These are phyloP conservation scores for Liopterus haemorrhoidalis DNA, from an alignment of 2,888 invertebrate species.

Conservation along the genomic window DNA sequence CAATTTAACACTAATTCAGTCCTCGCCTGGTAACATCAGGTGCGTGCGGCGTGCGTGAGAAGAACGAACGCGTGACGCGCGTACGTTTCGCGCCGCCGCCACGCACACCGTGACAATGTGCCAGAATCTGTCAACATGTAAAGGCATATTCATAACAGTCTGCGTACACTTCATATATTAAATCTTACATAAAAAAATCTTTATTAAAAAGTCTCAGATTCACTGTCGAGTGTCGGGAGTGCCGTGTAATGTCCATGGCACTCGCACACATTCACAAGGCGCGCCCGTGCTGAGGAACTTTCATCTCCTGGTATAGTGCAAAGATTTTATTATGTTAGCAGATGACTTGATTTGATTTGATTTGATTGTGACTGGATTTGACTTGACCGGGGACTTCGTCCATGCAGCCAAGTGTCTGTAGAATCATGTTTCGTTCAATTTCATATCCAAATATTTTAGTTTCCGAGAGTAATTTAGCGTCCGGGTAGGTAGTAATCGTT, in stretches of 20 bases:
- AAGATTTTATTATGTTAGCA: no score
- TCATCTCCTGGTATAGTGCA: no score
- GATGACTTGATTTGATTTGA: no score
- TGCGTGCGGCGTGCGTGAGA: constrained; percentile 21
- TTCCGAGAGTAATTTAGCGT: no score
- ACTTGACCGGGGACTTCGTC: no score
- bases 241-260: constrained; percentile 14
- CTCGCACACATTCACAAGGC: constrained; percentile 13
- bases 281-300: constrained; percentile 15
- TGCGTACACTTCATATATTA: constrained; percentile 1
- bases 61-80: constrained; percentile 15
- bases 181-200: constrained; percentile 1
- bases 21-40: constrained; percentile 21
- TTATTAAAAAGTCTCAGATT: constrained; percentile 13
- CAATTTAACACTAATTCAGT: constrained; percentile 26
- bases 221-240: constrained; percentile 15
- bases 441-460: no score
- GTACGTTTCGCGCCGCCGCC: constrained; percentile 9
- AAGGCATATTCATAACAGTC: constrained; percentile 8
- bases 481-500: no score
- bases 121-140: constrained; percentile 14
- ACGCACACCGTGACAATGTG: constrained; percentile 20
- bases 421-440: no score
- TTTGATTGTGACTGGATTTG: no score
- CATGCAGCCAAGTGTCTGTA: no score